Percentiles rank a stretch among this genome's conserved stretches.
Evolutionary conservation across 2,113 vertebrate species (phyloP).

Genomic region (Anoura caudifer): DNA sequence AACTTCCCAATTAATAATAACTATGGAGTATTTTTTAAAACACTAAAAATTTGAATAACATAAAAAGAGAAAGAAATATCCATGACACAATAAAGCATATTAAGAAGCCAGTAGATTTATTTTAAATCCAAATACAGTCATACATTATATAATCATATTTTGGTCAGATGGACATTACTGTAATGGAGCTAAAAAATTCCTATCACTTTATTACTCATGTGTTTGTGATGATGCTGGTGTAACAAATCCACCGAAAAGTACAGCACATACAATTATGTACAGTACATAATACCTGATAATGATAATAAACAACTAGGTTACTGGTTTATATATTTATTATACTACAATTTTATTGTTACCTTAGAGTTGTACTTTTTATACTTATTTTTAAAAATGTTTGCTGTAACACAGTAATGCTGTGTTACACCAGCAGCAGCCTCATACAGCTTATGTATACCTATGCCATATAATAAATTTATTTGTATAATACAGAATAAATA

Average conservation of each 20-base stretch:
- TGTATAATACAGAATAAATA: not conserved
- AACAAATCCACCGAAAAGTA: not conserved
- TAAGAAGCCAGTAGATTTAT: not conserved
- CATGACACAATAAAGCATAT: not conserved
- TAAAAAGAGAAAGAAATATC: not conserved
- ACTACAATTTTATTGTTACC: not conserved
- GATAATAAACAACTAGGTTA: not conserved
- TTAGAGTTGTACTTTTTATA: not conserved
- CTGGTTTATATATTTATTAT: not conserved
- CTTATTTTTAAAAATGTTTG: not conserved
- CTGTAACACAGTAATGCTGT: too few species aligned
- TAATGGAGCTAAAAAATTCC: not conserved
- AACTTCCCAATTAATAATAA: not conserved
- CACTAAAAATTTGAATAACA: not conserved
- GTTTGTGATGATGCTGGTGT: not conserved
- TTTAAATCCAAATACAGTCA: not conserved
- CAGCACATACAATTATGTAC: not conserved
- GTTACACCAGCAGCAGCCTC: too few species aligned
- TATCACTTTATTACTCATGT: not conserved
- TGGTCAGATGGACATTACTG: not conserved
- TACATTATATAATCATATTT: not conserved
- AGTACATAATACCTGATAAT: not conserved
- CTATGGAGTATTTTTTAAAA: not conserved
- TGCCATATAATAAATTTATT: too few species aligned
- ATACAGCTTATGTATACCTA: too few species aligned